Evolutionary conservation across 2,888 invertebrate genomes (phyloP).

Genomic region (Trissonchulus latispiculum): DNA sequence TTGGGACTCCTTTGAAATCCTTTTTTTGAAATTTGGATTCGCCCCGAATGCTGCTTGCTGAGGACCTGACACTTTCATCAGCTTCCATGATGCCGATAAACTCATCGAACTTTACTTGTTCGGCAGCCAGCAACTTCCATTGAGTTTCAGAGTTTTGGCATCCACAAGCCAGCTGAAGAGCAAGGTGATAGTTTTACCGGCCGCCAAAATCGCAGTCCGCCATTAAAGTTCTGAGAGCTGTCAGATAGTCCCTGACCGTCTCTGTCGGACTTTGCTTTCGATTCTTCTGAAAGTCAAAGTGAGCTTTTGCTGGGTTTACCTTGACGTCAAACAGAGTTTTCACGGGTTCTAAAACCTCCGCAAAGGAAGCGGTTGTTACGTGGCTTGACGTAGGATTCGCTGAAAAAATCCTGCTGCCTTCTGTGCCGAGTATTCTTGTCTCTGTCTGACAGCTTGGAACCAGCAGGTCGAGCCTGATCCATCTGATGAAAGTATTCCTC

Average conservation of each 20-base stretch:
- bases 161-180: not conserved
- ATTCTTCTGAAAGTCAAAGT: not conserved
- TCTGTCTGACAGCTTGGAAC: not conserved
- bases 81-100: not conserved
- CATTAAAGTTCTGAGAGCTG: not conserved
- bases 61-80: not conserved
- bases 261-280: not conserved
- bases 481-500: not conserved
- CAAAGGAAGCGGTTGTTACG: not conserved
- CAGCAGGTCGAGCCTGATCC: not conserved
- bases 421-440: no score
- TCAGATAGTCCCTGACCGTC: not conserved
- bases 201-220: not conserved
- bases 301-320: not conserved
- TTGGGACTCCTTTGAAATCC: no score
- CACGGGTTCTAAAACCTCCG: not conserved
- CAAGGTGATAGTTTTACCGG: not conserved
- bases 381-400: not conserved
- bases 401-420: not conserved
- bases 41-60: no score
- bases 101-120: not conserved
- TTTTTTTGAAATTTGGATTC: no score
- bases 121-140: not conserved
- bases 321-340: not conserved
- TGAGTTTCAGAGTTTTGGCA: not conserved